Percentiles rank a stretch among this genome's conserved stretches.
These are phyloP conservation scores for Cricetomys ansorgei DNA, from an alignment of 2,113 vertebrate genomes.

Conservation along the genomic window DNA sequence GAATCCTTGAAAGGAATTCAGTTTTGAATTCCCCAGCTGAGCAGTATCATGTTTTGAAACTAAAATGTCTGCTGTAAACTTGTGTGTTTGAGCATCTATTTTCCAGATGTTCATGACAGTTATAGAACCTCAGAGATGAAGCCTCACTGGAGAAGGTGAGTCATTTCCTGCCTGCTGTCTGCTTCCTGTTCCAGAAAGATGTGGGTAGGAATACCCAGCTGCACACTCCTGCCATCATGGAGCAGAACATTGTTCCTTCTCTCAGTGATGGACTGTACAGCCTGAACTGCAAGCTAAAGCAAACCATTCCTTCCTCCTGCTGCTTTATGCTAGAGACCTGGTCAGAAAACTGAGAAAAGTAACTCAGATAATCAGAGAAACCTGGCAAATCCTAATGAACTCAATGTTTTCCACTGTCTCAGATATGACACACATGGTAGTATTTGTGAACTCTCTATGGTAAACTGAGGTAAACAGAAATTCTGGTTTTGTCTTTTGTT, in stretches of 20 bases:
- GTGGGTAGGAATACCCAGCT: background rate
- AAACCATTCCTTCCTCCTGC: no score
- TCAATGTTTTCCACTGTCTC: background rate
- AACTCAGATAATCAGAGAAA: background rate
- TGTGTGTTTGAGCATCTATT: background rate
- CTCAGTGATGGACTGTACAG: background rate
- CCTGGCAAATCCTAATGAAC: background rate
- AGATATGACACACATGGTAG: accelerated
- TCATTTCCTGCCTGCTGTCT: background rate
- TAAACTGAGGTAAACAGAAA: background rate
- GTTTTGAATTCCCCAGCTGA: background rate
- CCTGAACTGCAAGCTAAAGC: background rate
- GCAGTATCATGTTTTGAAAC: background rate
- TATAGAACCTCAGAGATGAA: background rate
- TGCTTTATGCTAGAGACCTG: background rate
- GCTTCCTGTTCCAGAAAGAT: background rate
- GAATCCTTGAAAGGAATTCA: background rate
- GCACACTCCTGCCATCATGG: background rate
- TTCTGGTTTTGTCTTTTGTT: background rate
- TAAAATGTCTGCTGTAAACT: background rate
- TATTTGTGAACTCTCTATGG: background rate
- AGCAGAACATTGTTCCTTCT: background rate
- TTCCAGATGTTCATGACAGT: background rate
- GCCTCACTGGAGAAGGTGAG: background rate
- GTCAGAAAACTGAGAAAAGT: background rate